Conservation (phyloP, 35 echinoderm and acorn worm species). For the Hemicentrotus pulcherrimus region DNA sequence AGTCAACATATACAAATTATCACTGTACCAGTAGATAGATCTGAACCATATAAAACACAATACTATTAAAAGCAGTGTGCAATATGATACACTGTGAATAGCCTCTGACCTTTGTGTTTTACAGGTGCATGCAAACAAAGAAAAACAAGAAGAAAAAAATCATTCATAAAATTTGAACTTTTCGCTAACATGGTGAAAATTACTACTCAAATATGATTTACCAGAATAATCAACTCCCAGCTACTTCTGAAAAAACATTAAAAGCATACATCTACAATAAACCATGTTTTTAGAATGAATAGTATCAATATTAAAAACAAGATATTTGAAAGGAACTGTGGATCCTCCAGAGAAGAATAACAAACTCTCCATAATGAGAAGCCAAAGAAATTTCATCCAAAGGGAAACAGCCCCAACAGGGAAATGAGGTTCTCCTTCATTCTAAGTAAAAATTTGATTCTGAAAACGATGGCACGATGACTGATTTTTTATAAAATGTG, state of each 20-base stretch:
- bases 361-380: no score
- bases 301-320: background rate
- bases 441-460: no score
- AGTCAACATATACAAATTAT: conserved; percentile 14
- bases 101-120: background rate
- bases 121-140: background rate
- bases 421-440: no score
- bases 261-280: background rate
- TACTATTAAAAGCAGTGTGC: conserved; percentile 2
- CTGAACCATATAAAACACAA: background rate
- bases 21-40: background rate
- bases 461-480: no score
- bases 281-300: background rate
- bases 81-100: background rate
- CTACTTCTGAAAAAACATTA: background rate
- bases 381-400: no score
- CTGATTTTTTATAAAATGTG: no score
- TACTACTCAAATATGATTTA: background rate
- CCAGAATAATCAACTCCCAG: background rate
- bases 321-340: background rate
- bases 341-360: background rate
- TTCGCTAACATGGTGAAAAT: background rate
- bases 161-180: background rate
- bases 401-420: no score
- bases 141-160: background rate